Evolutionary conservation across 2,888 invertebrate genomes (phyloP).

Genomic region (Cryptocheilus praepositus): DNA sequence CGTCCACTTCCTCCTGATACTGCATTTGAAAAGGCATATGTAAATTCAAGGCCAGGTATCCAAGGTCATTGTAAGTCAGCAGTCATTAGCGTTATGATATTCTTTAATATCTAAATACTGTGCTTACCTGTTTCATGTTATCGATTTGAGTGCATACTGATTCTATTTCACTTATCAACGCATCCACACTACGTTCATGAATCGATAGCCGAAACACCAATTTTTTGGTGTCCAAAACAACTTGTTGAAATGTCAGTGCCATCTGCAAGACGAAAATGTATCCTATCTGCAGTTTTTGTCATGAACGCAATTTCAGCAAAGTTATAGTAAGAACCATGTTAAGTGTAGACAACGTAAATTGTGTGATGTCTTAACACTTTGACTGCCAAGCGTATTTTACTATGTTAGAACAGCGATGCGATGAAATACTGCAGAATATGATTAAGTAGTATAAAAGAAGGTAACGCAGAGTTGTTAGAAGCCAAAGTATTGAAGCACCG

Average conservation of each 20-base stretch:
- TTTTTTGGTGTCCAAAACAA: constrained; percentile 91
- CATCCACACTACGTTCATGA: constrained; percentile 90
- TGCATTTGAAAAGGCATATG: constrained; percentile 68
- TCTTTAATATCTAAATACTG: neutral
- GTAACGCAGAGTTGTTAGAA: too few relatives aligned
- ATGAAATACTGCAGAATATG: too few relatives aligned
- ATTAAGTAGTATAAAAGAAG: too few relatives aligned
- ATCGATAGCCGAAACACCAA: constrained; percentile 92
- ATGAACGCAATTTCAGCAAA: too few relatives aligned
- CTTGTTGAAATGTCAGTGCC: constrained; percentile 93
- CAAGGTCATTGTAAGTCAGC: neutral
- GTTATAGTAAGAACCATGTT: too few relatives aligned
- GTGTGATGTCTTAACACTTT: too few relatives aligned
- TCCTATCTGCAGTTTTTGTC: too few relatives aligned
- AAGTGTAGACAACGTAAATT: too few relatives aligned
- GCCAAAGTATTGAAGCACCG: too few relatives aligned
- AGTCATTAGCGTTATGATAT: neutral
- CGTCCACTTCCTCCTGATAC: constrained; percentile 95
- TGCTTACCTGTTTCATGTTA: constrained; percentile 92
- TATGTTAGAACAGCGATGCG: too few relatives aligned
- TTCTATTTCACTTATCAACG: constrained; percentile 90
- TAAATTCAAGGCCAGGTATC: constrained; percentile 12
- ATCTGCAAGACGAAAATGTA: constrained; percentile 75
- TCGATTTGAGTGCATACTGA: constrained; percentile 93
- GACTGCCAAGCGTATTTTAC: too few relatives aligned